Percentiles rank a stretch among this genome's conserved stretches.
Conservation (phyloP, 2,113 vertebrate genomes). For the Microcebus griseorufus region DNA sequence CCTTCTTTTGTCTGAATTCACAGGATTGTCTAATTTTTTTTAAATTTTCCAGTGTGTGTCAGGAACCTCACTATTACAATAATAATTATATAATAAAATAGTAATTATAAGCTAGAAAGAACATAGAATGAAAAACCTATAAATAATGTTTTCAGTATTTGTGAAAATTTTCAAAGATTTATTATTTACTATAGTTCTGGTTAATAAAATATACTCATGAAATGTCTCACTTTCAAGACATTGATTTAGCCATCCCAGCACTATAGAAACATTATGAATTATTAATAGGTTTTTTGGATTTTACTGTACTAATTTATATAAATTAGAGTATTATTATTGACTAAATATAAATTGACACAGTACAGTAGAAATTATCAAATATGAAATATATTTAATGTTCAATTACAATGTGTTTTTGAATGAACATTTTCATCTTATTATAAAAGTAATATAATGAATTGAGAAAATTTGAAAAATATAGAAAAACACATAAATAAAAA, state of each 20-base stretch:
- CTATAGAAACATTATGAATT: constrained; percentile 15
- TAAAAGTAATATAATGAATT: neutral
- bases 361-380: neutral
- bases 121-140: neutral
- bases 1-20: constrained; percentile 44
- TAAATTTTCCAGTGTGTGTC: neutral
- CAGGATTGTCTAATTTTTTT: constrained; percentile 1
- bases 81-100: constrained; percentile 8
- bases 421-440: neutral
- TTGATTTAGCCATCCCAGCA: neutral
- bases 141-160: constrained; percentile 15
- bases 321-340: neutral
- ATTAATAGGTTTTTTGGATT: neutral
- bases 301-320: neutral
- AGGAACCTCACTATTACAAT: neutral
- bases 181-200: neutral
- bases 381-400: neutral
- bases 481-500: neutral
- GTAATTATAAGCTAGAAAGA: neutral
- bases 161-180: constrained; percentile 33
- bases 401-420: neutral
- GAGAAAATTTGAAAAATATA: neutral
- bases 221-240: neutral
- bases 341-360: neutral
- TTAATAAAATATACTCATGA: constrained; percentile 3